Conservation (phyloP, 2,888 invertebrate species). For the Tinea trinotella region DNA sequence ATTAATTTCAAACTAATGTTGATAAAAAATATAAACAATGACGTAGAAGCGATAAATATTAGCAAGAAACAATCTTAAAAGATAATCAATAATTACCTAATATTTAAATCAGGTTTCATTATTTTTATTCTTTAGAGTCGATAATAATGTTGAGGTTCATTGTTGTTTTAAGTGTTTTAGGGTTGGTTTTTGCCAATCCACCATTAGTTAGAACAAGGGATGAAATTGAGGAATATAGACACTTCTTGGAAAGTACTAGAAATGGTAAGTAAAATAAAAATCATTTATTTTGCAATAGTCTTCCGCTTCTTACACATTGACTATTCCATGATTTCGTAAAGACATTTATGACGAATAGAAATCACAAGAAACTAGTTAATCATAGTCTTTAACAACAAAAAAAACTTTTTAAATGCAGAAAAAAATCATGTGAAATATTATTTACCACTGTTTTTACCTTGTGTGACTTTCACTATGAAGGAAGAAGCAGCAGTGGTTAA, state of each 20-base stretch:
- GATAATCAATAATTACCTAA: conserved; percentile 5
- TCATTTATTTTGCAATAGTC: no score
- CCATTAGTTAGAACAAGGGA: conserved; percentile 39
- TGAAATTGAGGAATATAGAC: conserved; percentile 46
- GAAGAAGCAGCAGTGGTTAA: no score
- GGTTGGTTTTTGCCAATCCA: conserved; percentile 36
- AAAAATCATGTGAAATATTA: no score
- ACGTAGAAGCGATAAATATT: neutral
- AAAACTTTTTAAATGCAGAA: no score
- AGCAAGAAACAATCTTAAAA: neutral
- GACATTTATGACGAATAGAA: no score
- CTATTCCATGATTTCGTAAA: no score
- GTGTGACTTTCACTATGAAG: no score
- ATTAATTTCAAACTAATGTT: no score
- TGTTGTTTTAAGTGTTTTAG: conserved; percentile 33
- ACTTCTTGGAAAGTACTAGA: conserved; percentile 45
- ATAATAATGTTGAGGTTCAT: conserved; percentile 1
- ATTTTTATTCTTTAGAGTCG: neutral
- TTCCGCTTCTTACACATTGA: no score
- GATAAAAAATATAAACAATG: neutral
- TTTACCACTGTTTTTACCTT: no score
- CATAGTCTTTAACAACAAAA: no score
- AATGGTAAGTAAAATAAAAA: conserved; percentile 43
- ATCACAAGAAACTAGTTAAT: no score
- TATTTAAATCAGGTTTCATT: conserved; percentile 7